Evolutionary conservation across 1,140 invertebrate species (phyloP), one percentile per base, ranked within the genome.

Genomic region (Holcopasites calliopsidis): DNA sequence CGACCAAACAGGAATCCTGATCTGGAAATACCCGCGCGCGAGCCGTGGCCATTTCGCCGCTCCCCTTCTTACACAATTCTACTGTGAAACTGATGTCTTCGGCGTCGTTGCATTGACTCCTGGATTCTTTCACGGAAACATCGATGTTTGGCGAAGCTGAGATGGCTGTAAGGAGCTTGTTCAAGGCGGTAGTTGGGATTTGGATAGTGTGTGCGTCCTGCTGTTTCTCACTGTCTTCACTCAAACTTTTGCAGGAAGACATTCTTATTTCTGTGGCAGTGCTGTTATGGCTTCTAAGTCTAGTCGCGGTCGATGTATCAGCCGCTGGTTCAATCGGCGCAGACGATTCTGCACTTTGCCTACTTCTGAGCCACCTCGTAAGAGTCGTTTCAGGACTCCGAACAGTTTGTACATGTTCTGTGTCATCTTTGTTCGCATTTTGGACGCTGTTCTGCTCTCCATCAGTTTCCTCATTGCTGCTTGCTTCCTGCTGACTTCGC

Each of bases 81-180:
- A 92, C 87, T 0, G 89, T 91, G 58, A 91, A 92, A 68, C 90
- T 92, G 23, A 91, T 92, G 40, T 92, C 91, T 54, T 91, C 90
- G 0, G 80, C 83, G 44, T 91, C 88, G 11, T 66, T 85, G 47
- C 75, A 85, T 77, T 85, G 31, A 83, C 87, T 90, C n/a, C 83
- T 85, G 8, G 90, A 85, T 69, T 92, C 91, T 65, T 91, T 91
- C 0, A 91, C 90, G 0, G 88, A 90, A 16, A 92, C 89, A 31
- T 90, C 87, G 10, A 91, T 88, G 26, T 86, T 88, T n/a, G 86
- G 80, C 0, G 89, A 88, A 31, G 84, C 86, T 0, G 89, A 87
- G 5, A 91, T 83, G 2, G 87, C 89, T 11, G 85, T 90, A 0
- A 92, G 75, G 2, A 92, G 86, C 79, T 92, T 92, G 66, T 91